phyloP scores from a whole-genome alignment of 2,113 vertebrate genomes.

The Chaetorhynchus papuensis region DNA sequence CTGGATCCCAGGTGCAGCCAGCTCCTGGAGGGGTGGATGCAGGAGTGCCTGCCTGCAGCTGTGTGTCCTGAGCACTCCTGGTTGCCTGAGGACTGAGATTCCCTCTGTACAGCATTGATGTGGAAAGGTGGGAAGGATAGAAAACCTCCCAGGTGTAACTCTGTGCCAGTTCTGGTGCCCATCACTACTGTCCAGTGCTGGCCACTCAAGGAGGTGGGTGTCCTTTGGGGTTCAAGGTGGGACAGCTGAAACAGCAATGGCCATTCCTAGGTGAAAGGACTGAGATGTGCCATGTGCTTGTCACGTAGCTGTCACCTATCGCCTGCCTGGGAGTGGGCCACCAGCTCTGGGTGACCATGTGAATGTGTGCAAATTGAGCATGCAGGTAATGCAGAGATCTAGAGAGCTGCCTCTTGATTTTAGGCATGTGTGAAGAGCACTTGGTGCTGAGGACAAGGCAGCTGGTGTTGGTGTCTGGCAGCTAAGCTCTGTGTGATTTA shows the following conservation, averaged over 20 bases:
- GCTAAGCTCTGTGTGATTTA: not conserved
- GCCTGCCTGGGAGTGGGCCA: not conserved
- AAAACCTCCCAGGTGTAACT: not conserved
- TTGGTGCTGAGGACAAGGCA: not conserved
- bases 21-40: not conserved
- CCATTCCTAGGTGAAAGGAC: not conserved
- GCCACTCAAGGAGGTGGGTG: fast-evolving
- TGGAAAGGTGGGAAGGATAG: not conserved
- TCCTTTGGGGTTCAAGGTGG: not conserved
- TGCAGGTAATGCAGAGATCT: not conserved
- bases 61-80: not conserved
- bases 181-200: not conserved
- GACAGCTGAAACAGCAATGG: not conserved
- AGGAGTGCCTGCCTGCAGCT: fast-evolving
- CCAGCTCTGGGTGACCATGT: not conserved
- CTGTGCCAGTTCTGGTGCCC: too few species aligned
- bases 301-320: fast-evolving
- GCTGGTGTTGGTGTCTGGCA: not conserved
- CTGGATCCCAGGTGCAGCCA: not conserved
- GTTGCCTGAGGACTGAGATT: not conserved
- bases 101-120: fast-evolving
- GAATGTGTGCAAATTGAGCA: not conserved
- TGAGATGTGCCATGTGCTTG: not conserved
- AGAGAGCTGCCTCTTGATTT: not conserved
- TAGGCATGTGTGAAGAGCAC: not conserved